Conservation (phyloP, 1,140 invertebrate genomes). For the Whitmania pigra region DNA sequence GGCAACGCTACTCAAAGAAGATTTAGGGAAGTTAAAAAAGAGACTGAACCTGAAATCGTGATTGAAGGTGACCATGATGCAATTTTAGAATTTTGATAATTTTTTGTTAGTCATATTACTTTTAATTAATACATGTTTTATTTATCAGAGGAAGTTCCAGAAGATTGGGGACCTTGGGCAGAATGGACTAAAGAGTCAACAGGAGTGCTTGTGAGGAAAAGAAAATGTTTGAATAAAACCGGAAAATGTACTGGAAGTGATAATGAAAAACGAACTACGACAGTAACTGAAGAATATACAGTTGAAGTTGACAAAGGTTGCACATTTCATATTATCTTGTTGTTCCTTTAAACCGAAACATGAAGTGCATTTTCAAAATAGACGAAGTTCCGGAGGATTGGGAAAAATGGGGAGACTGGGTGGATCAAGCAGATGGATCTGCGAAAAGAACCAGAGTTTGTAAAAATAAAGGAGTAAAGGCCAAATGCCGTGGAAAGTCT, state of each 20-base stretch:
- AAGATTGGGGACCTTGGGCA: neutral
- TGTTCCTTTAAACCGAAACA: no score
- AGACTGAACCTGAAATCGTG: neutral
- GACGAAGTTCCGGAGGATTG: slow-evolving; percentile 6
- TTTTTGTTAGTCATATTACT: neutral
- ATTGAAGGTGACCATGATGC: neutral
- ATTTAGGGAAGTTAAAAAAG: neutral
- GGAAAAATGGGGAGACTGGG: neutral
- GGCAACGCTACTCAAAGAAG: neutral
- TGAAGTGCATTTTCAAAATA: neutral
- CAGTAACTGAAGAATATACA: no score
- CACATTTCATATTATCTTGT: no score
- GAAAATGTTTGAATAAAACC: neutral
- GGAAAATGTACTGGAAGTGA: no score
- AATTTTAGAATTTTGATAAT: neutral
- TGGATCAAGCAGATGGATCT: neutral
- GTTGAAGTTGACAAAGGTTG: no score
- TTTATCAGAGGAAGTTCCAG: neutral
- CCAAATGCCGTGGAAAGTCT: slow-evolving; percentile 1
- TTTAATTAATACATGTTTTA: neutral
- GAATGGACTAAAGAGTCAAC: neutral
- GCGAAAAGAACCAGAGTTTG: neutral
- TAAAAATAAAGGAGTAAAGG: neutral
- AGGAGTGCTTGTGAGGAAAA: neutral
- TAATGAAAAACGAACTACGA: no score